Conservation (phyloP, 2,113 vertebrate genomes). For the Oenanthe oenanthe region DNA sequence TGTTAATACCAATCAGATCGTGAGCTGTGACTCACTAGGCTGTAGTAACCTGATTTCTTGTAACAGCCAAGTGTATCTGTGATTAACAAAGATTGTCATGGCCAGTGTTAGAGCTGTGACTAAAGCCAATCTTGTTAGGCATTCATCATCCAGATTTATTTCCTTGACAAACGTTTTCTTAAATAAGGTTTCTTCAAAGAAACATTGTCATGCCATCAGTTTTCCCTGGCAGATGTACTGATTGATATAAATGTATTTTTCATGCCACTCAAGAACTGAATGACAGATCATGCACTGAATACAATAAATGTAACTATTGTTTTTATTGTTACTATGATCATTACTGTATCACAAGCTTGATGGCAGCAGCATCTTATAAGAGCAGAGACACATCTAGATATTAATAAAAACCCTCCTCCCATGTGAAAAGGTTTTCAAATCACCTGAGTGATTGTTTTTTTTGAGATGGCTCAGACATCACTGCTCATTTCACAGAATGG, state of each 20-base stretch:
- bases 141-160: conserved; percentile 27
- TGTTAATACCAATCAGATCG: neutral
- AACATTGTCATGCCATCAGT: conserved; percentile 9
- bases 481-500: neutral
- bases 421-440: neutral
- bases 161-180: conserved; percentile 43
- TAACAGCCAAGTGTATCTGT: neutral
- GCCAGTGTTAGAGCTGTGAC: conserved; percentile 6
- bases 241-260: conserved; percentile 6
- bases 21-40: neutral
- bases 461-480: neutral
- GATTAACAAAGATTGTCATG: neutral
- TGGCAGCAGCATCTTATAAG: neutral
- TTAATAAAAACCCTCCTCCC: neutral
- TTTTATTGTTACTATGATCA: neutral
- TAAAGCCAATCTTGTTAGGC: neutral
- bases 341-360: neutral
- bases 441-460: neutral
- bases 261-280: neutral
- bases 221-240: conserved; percentile 20
- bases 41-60: neutral
- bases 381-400: neutral
- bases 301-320: neutral
- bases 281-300: neutral
- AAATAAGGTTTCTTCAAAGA: conserved; percentile 20